Conservation (phyloP, 1,140 invertebrate genomes). For the Macrocentrus cingulum region DNA sequence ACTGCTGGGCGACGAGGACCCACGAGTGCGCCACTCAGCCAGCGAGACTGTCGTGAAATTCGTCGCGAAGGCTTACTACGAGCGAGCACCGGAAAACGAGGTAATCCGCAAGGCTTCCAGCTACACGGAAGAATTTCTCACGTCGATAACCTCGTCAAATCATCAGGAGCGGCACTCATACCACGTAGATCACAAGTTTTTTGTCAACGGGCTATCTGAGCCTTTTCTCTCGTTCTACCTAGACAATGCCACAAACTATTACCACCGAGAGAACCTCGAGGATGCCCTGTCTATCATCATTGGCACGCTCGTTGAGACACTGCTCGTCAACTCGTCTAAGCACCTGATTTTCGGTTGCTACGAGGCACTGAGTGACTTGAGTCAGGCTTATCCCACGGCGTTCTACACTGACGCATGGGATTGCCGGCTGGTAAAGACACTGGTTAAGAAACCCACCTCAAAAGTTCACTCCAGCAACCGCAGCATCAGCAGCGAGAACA, state of each 20-base stretch:
- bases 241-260: slow-evolving; percentile 23
- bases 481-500: slow-evolving; percentile 34
- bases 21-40: slow-evolving; percentile 74
- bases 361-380: slow-evolving; percentile 58
- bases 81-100: slow-evolving; percentile 53
- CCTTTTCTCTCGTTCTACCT: slow-evolving; percentile 38
- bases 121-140: slow-evolving; percentile 48
- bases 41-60: slow-evolving; percentile 71
- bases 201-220: slow-evolving; percentile 39
- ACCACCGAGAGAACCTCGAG: slow-evolving; percentile 33
- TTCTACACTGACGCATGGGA: slow-evolving; percentile 61
- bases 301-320: slow-evolving; percentile 40
- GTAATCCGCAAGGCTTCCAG: slow-evolving; percentile 52
- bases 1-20: slow-evolving; percentile 75
- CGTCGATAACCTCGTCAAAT: slow-evolving; percentile 48
- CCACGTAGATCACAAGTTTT: slow-evolving; percentile 40
- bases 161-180: slow-evolving; percentile 43
- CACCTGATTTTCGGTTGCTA: slow-evolving; percentile 59
- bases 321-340: slow-evolving; percentile 46
- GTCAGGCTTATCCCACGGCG: slow-evolving; percentile 56
- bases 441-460: slow-evolving; percentile 32
- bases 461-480: slow-evolving; percentile 35
- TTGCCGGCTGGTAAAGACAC: slow-evolving; percentile 40
- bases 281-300: slow-evolving; percentile 42
- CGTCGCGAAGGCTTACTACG: slow-evolving; percentile 50